A percentile compares a stretch with the other conserved stretches of the same genome.
These are phyloP conservation scores for Thalassophryne amazonica DNA, from an alignment of 2,797 vertebrate genomes.

Conservation along the genomic window DNA sequence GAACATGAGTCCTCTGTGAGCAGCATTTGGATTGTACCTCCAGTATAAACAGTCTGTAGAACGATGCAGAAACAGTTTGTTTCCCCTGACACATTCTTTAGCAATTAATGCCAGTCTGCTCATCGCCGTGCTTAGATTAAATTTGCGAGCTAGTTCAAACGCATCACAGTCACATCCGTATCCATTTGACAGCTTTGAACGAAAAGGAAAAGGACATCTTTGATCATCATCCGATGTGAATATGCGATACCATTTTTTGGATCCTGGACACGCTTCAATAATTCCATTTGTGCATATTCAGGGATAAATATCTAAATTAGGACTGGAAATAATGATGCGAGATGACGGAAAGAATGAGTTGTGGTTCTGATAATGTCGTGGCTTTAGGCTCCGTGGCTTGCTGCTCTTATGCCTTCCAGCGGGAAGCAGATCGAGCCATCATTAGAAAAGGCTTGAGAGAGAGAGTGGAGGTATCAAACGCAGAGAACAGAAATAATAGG, in stretches of 20 bases:
- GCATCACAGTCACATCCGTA: constrained; percentile 19
- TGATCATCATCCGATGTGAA: constrained; percentile 40
- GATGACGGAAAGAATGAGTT: constrained; percentile 35
- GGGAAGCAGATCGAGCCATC: constrained; percentile 72
- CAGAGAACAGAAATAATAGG: constrained; percentile 48
- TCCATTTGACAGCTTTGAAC: constrained; percentile 38
- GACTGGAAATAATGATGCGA: constrained; percentile 49
- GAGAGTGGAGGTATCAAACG: constrained; percentile 17
- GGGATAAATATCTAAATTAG: constrained; percentile 61
- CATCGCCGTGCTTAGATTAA: constrained; percentile 7
- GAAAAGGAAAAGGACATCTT: constrained; percentile 27
- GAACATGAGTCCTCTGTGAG: too few species aligned
- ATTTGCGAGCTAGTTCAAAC: constrained; percentile 22
- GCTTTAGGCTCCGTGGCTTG: constrained; percentile 49
- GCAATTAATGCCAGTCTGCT: constrained; percentile 9
- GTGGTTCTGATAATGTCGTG: constrained; percentile 41
- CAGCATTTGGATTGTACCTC: too few species aligned
- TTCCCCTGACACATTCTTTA: too few species aligned
- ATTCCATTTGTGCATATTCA: constrained; percentile 70
- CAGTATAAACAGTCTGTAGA: too few species aligned
- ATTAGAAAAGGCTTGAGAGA: constrained; percentile 60
- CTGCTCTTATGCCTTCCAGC: constrained; percentile 57
- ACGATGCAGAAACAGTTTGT: too few species aligned
- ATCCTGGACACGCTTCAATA: constrained; percentile 59
- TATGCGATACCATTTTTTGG: constrained; percentile 32